Conservation (phyloP, 2,113 vertebrate genomes). For the Phocoena sinus region DNA sequence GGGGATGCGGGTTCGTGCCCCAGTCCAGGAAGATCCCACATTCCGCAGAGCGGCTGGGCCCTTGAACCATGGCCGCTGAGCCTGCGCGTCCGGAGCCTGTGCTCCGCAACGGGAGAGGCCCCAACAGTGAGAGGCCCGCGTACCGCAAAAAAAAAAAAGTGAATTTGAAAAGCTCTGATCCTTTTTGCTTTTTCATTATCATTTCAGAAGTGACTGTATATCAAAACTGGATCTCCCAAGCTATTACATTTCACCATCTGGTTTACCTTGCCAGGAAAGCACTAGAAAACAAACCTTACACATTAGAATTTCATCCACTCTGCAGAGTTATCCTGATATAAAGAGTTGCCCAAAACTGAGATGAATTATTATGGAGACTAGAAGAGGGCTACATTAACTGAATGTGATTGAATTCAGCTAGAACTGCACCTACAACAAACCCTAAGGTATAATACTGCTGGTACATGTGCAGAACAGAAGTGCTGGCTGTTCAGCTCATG, state of each 20-base stretch:
- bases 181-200: constrained; percentile 33
- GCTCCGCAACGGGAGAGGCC: no score
- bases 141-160: constrained; percentile 1
- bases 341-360: constrained; percentile 72
- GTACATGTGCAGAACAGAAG: background rate
- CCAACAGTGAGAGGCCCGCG: no score
- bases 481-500: background rate
- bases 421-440: background rate
- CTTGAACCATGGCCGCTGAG: no score
- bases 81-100: no score
- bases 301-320: constrained; percentile 72
- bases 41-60: no score
- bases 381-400: constrained; percentile 68
- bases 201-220: constrained; percentile 53
- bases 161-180: constrained; percentile 65
- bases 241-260: constrained; percentile 71
- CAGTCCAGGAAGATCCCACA: no score
- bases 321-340: constrained; percentile 68
- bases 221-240: constrained; percentile 55
- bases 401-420: constrained; percentile 55
- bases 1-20: no score
- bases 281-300: constrained; percentile 73
- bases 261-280: constrained; percentile 79
- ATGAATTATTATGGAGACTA: constrained; percentile 75
- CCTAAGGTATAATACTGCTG: background rate